These are phyloP conservation scores for Scelioninae gen. 2 DNA, from an alignment of 2,888 invertebrate species.

Conservation along the genomic window DNA sequence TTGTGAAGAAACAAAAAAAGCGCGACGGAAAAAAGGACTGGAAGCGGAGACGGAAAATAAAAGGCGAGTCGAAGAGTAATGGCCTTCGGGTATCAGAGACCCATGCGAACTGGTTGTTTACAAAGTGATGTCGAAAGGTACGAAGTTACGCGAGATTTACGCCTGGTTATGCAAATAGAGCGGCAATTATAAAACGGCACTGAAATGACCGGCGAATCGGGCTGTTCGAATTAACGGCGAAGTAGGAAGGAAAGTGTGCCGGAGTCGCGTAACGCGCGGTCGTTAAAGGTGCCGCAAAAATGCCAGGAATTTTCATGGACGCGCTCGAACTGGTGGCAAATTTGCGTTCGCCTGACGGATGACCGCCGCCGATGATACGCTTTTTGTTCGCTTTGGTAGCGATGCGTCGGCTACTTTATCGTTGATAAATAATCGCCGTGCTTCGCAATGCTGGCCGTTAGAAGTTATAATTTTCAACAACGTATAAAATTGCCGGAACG, in stretches of 20 bases:
- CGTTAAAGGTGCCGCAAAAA: constrained; percentile 36
- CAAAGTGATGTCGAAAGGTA: constrained; percentile 48
- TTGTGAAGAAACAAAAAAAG: constrained; percentile 5
- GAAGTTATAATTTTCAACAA: constrained; percentile 17
- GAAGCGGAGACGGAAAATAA: not conserved
- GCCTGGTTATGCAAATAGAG: constrained; percentile 50
- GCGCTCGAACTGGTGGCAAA: constrained; percentile 3
- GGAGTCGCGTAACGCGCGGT: constrained; percentile 28
- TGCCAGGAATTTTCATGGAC: constrained; percentile 36
- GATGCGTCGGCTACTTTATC: not conserved
- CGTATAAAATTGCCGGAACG: constrained; percentile 3
- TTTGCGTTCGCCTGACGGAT: too few species aligned
- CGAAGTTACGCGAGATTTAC: constrained; percentile 47
- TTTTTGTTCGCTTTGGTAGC: too few species aligned
- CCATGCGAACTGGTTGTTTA: constrained; percentile 44
- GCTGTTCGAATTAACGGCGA: constrained; percentile 20
- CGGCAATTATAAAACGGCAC: constrained; percentile 44
- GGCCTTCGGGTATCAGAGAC: constrained; percentile 39
- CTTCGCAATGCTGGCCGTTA: not conserved
- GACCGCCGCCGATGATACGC: too few species aligned
- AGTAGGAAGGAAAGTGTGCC: constrained; percentile 28
- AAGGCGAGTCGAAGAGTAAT: constrained; percentile 37
- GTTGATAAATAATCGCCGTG: constrained; percentile 12
- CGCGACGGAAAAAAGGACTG: not conserved
- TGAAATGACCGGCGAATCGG: constrained; percentile 22